phyloP scores from a whole-genome alignment of 2,888 invertebrate genomes.

The Synanthedon vespiformis region DNA sequence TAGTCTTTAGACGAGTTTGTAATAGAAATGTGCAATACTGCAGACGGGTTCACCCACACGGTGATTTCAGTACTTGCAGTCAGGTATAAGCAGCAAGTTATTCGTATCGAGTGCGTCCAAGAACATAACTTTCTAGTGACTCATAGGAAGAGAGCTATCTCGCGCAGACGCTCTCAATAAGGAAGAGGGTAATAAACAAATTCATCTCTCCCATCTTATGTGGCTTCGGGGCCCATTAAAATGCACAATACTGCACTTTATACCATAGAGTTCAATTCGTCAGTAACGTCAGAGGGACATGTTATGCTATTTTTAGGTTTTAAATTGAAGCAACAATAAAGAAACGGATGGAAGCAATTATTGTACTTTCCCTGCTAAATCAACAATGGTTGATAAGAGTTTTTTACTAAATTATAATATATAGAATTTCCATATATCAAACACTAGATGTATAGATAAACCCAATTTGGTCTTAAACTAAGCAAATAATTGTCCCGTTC shows the following conservation, averaged over 20 bases:
- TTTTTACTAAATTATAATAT: no score
- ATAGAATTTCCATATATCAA: no score
- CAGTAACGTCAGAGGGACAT: conserved; percentile 40
- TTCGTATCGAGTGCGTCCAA: conserved; percentile 55
- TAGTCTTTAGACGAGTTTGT: background rate
- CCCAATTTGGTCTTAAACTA: no score
- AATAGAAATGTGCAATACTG: conserved; percentile 7
- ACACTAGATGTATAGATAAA: no score
- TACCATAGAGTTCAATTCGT: conserved; percentile 37
- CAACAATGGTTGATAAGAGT: conserved; percentile 3
- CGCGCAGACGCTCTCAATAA: conserved; percentile 68
- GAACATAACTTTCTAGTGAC: conserved; percentile 68
- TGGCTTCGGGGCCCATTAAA: conserved; percentile 60
- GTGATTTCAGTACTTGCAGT: conserved; percentile 25
- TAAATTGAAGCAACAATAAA: conserved; percentile 66
- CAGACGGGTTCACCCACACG: conserved; percentile 36
- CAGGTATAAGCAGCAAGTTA: conserved; percentile 36
- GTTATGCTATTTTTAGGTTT: conserved; percentile 53
- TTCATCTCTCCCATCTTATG: conserved; percentile 68
- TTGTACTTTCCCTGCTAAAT: conserved; percentile 48
- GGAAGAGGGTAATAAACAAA: conserved; percentile 71
- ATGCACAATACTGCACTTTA: conserved; percentile 68
- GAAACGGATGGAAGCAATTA: conserved; percentile 65
- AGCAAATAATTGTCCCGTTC: no score
- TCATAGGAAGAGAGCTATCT: conserved; percentile 70